Evolutionary conservation across 2,888 invertebrate species (phyloP).

Genomic region (Acanthosepion esculentum): DNA sequence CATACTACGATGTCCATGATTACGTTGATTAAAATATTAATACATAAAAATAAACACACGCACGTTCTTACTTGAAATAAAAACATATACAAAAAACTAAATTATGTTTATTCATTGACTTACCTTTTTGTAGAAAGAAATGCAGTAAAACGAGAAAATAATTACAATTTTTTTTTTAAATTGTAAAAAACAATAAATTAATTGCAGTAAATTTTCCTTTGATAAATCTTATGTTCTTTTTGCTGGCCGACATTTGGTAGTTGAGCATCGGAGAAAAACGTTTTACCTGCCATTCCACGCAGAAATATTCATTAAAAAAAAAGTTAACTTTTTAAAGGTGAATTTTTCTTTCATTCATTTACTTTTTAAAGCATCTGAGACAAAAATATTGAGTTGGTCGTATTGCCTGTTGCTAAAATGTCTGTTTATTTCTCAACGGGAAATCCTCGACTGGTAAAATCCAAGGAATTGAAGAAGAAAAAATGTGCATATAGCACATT

Average conservation of each 20-base stretch:
- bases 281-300: not conserved
- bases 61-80: too few species aligned
- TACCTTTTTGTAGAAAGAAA: not conserved
- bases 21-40: too few species aligned
- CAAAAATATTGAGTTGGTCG: not conserved
- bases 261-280: not conserved
- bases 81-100: too few species aligned
- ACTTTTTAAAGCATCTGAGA: not conserved
- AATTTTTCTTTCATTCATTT: not conserved
- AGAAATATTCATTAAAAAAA: too few species aligned
- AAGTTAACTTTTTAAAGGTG: not conserved
- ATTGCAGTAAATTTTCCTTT: not conserved
- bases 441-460: not conserved
- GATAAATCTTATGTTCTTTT: not conserved
- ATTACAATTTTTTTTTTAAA: not conserved
- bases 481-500: too few species aligned
- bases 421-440: not conserved
- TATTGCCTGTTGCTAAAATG: too few species aligned
- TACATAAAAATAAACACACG: too few species aligned
- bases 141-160: not conserved
- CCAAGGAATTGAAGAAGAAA: not conserved
- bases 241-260: not conserved
- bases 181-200: not conserved
- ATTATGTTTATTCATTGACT: not conserved
- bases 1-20: too few species aligned